A percentile compares a stretch with the other conserved stretches of the same genome.
These are phyloP conservation scores for Phengaris arion DNA, from an alignment of 2,888 invertebrate species.

Conservation along the genomic window DNA sequence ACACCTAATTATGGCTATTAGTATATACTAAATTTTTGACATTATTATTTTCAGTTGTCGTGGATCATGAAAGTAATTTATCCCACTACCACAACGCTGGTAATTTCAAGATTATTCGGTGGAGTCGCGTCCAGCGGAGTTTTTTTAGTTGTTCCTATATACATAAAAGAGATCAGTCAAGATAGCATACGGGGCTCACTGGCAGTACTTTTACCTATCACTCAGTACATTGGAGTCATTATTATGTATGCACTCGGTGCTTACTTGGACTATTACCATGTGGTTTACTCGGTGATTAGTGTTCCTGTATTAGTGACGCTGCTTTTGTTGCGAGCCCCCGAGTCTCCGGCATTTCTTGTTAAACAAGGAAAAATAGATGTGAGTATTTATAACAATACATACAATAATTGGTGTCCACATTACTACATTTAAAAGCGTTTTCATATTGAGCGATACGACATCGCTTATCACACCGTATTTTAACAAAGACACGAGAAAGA, in stretches of 20 bases:
- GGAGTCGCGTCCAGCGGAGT: slow-evolving; percentile 59
- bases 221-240: slow-evolving; percentile 55
- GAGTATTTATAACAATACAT: slow-evolving; percentile 40
- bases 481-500: no score
- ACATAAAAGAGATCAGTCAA: slow-evolving; percentile 61
- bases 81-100: slow-evolving; percentile 47
- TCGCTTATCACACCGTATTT: no score
- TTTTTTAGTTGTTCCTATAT: slow-evolving; percentile 57
- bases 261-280: slow-evolving; percentile 52
- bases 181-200: slow-evolving; percentile 56
- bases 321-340: slow-evolving; percentile 58
- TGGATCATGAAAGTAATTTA: slow-evolving; percentile 56
- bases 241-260: slow-evolving; percentile 58
- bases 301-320: slow-evolving; percentile 50
- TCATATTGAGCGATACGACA: no score
- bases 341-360: slow-evolving; percentile 64
- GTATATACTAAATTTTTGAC: no score
- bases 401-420: no score
- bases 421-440: no score
- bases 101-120: slow-evolving; percentile 53
- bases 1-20: background rate
- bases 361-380: slow-evolving; percentile 57
- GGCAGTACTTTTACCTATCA: slow-evolving; percentile 52
- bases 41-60: slow-evolving; percentile 49
- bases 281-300: slow-evolving; percentile 50